phyloP scores from a whole-genome alignment of 2,797 vertebrate genomes.

The Leptatherina wallacei region DNA sequence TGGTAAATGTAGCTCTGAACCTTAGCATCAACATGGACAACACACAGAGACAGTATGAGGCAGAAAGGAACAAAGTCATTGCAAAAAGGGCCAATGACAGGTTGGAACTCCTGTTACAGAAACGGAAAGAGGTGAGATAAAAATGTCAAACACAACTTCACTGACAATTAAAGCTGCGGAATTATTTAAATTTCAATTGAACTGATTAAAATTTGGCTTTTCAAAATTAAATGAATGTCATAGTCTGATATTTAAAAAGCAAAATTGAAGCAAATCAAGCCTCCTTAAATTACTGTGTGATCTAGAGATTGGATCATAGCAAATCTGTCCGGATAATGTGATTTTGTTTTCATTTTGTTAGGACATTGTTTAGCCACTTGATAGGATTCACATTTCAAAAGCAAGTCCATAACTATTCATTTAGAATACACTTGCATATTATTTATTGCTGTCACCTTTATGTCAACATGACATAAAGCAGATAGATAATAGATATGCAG shows the following conservation, averaged over 20 bases:
- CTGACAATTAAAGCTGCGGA: not conserved
- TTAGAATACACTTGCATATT: not conserved
- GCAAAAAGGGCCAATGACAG: constrained; percentile 95
- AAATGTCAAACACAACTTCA: not conserved
- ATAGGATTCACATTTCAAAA: too few species aligned
- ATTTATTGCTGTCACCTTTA: not conserved
- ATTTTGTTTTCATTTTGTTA: not conserved
- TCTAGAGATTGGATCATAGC: not conserved
- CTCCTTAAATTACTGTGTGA: not conserved
- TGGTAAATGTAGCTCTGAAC: constrained; percentile 97
- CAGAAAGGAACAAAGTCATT: constrained; percentile 95
- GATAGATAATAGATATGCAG: not conserved
- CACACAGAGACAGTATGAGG: constrained; percentile 95
- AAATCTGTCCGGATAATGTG: too few species aligned
- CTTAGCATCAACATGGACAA: constrained; percentile 99
- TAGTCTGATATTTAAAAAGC: not conserved
- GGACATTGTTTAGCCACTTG: not conserved
- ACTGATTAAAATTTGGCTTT: not conserved
- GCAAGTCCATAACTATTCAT: too few species aligned
- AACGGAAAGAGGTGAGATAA: constrained; percentile 92
- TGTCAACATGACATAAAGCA: not conserved
- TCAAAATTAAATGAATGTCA: not conserved
- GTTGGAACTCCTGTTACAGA: constrained; percentile 93
- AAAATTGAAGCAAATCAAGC: not conserved
- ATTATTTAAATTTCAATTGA: not conserved